Conservation (phyloP, 2,113 vertebrate species). For the Ondatra zibethicus region DNA sequence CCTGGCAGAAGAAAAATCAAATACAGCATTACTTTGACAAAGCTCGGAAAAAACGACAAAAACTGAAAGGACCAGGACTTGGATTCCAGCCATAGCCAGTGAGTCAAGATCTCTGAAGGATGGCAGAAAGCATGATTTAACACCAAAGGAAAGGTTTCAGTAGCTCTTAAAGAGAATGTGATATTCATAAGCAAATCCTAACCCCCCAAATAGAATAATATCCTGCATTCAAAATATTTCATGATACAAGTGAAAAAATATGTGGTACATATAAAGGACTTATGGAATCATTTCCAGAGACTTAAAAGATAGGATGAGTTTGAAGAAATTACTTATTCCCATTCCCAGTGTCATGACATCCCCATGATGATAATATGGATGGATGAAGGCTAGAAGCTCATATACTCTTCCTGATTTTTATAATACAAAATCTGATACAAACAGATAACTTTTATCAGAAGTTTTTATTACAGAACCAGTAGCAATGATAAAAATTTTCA, state of each 20-base stretch:
- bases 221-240: conserved; percentile 27
- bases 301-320: conserved; percentile 37
- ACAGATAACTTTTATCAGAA: neutral
- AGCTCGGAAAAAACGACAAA: conserved; percentile 47
- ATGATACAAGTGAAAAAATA: conserved; percentile 44
- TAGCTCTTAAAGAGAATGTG: conserved; percentile 54
- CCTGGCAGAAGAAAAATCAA: conserved; percentile 74
- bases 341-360: neutral
- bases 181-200: conserved; percentile 45
- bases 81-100: conserved; percentile 57
- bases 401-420: conserved; percentile 21
- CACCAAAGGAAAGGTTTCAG: conserved; percentile 57
- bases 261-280: conserved; percentile 30
- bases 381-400: neutral
- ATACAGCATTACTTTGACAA: conserved; percentile 65
- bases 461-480: conserved; percentile 36
- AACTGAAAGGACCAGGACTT: conserved; percentile 63
- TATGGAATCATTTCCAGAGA: conserved; percentile 22
- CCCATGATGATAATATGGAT: conserved; percentile 15
- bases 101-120: conserved; percentile 56
- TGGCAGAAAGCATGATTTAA: conserved; percentile 51
- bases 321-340: conserved; percentile 42
- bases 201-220: neutral
- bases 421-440: conserved; percentile 22
- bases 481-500: neutral